Evolutionary conservation across 2,113 vertebrate genomes (phyloP).

Genomic region (Calyptomena viridis): DNA sequence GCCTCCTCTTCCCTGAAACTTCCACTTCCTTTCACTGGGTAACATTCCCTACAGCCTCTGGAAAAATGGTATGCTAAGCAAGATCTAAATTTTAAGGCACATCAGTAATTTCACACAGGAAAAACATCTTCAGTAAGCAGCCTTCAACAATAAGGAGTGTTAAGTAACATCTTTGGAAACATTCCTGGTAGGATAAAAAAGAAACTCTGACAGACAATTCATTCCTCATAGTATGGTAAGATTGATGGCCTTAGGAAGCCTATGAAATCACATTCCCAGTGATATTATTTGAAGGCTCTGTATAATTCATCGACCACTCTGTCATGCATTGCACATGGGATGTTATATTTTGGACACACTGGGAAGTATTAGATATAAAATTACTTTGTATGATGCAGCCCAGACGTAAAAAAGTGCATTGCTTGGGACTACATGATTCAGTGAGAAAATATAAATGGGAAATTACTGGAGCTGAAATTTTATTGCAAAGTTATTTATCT

Average conservation of each 20-base stretch:
- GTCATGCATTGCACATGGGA: neutral
- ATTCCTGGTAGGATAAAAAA: neutral
- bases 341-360: neutral
- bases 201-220: neutral
- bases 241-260: conserved; percentile 1
- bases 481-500: conserved; percentile 75
- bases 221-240: neutral
- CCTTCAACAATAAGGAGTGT: neutral
- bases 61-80: neutral
- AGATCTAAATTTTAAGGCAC: neutral
- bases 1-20: neutral
- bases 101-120: neutral
- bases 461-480: conserved; percentile 78
- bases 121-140: neutral
- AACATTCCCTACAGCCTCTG: neutral
- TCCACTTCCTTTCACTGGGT: neutral
- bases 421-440: conserved; percentile 61
- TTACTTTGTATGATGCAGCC: conserved; percentile 40
- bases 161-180: conserved; percentile 3
- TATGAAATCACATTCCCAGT: neutral
- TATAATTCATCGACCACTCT: neutral
- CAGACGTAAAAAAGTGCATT: neutral
- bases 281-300: neutral
- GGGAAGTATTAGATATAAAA: conserved; percentile 55
- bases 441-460: conserved; percentile 75